Evolutionary conservation across 1,140 invertebrate species (phyloP), one percentile per base, ranked within the genome.

Genomic region (Drosophila sulfurigaster): DNA sequence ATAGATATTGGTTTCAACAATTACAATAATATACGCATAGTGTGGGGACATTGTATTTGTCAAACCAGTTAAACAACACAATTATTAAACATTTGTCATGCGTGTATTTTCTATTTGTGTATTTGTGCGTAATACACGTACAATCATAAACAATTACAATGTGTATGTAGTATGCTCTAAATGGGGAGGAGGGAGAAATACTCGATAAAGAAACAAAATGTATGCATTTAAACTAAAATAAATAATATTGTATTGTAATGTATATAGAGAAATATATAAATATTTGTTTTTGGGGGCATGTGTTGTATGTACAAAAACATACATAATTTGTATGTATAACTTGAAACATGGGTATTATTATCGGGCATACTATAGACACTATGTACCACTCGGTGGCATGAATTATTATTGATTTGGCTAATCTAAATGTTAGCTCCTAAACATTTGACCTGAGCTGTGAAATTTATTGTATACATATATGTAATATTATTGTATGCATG

Each of bases 361-460:
- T 25, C 20, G 20, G 46, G 59, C 56, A 48, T 16, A 58, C 49
- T 57, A 35, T 15, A 56, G 38, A 38, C 43, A 62, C 30, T 43
- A 43, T 46, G 11, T 38, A 38, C 41, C 38, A 62, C 41, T 49
- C 35, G 13, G 46, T 43, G 54, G 56, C 46, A 45, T 67, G 35
- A 52, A 52, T 59, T 25, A 25, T 25, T 25, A 25, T 25, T 38
- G 48, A 46, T 52, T 68, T 11, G 57, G 57, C 71, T 74, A 72
- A 72, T 51, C 1, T 38, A 49, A 35, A 30, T 56, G 64, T 65
- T 72, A 59, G 70, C 56, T 57, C 41, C 51, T 70, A 32, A 75
- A 56, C 35, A 52, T 67, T 48, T 70, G 72, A 63, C 73, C 73
- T 75, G 73, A 75, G 73, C 68, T 75, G 46, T 43, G 49, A 72